These are phyloP conservation scores for Galeopterus variegatus DNA, from an alignment of 2,113 vertebrate species.

Conservation along the genomic window DNA sequence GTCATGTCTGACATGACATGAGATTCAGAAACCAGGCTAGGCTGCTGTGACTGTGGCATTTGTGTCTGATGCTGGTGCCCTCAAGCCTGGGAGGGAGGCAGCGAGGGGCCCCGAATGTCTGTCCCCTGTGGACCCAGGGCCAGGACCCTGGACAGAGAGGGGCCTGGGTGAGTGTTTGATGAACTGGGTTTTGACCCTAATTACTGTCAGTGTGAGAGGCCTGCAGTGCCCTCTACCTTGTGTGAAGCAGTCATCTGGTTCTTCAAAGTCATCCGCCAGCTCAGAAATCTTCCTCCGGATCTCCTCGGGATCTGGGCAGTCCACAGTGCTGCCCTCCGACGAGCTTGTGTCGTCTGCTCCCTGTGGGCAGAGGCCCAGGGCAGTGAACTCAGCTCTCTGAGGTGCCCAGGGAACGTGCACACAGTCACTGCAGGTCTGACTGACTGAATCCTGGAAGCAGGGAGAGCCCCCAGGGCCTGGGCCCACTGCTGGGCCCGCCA, in stretches of 20 bases:
- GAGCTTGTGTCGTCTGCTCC: slow-evolving; percentile 89
- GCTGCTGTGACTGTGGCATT: rapidly evolving
- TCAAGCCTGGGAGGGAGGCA: background rate
- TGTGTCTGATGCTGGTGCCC: background rate
- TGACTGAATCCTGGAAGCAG: background rate
- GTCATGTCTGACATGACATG: rapidly evolving
- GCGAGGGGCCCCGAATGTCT: background rate
- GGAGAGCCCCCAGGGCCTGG: background rate
- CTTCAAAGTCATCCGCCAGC: slow-evolving; percentile 91
- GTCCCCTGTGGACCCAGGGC: background rate
- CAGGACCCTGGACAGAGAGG: background rate
- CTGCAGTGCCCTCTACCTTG: slow-evolving; percentile 88
- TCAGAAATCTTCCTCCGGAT: slow-evolving; percentile 91
- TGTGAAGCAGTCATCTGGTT: slow-evolving; percentile 95
- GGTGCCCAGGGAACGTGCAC: background rate
- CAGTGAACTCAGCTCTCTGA: background rate
- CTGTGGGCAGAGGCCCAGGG: slow-evolving; percentile 40
- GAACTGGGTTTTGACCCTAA: background rate
- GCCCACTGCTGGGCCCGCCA: background rate
- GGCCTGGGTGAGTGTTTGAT: rapidly evolving
- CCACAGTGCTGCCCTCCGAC: slow-evolving; percentile 97
- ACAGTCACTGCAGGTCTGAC: rapidly evolving
- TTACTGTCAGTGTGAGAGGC: rapidly evolving
- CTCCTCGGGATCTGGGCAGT: slow-evolving; percentile 93
- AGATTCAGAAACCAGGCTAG: rapidly evolving